Evolutionary conservation across 2,797 vertebrate species (phyloP), one percentile per base, ranked within the genome.

Genomic region (Gallinago nigripennis): DNA sequence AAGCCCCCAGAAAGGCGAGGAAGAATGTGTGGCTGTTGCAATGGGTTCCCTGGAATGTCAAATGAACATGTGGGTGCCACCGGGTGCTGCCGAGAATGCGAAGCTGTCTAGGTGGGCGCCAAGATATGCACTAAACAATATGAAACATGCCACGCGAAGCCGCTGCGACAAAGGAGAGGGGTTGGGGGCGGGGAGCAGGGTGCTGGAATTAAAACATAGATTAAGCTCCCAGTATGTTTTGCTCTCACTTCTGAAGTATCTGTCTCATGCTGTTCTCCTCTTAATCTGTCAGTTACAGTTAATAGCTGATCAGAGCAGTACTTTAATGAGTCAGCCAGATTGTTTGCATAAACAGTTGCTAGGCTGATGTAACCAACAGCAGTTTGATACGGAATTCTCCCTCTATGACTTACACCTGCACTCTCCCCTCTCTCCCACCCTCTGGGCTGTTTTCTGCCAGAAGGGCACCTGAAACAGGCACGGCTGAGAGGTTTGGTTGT

Each of bases 31-130:
- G 94, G 93, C 78, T 30, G 88, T 83, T 73, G 91, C 92, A 85
- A 20, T 5, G 91, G 90, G 81, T 56, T 92, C 97, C 97, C 96
- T 82, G 97, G 92, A 95, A 97, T 82, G 95, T 80, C 91, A 94
- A 76, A 53, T 19, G 80, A 72, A 91, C 92, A 88, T 87, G 95
- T 96, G 96, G 95, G 95, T 95, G 88, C 90, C 89, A 92, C 69
- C 78, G 95, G 95, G 95, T 78, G 92, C 90, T 56, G 87, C 94
- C 4, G 94, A 94, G 96, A 92, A 89, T 41, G 94, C 90, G 82
- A 78, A 97, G 71, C 92, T 90, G 80, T 85, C 94, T 90, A 94
- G 96, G 96, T 97, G 97, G 97, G 96, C 51, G 82, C 91, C 51
- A 58, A 77, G 90, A 92, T 86, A 82, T 93, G 96, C 95, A 70